Evolutionary conservation across 2,888 invertebrate genomes (phyloP), one percentile per base, ranked within the genome.

Genomic region (Trachelus iudaicus): DNA sequence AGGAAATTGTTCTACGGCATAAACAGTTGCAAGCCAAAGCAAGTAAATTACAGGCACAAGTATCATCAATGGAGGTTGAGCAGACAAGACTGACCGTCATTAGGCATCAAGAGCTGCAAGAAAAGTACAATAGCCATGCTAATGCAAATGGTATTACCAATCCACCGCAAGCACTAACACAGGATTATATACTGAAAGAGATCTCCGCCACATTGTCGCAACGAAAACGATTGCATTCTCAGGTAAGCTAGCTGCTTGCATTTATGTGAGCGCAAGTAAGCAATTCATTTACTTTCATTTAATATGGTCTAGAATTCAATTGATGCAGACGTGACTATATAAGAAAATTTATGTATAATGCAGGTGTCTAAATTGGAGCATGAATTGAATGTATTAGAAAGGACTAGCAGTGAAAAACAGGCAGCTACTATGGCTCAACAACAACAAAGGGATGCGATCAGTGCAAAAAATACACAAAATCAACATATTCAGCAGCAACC

Each of bases 1-100:
- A 97, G 90, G 97, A 98, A 92, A 98, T 98, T 86, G 98, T 98
- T 40, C 95, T 97, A 78, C 93, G 97, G 37, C 98, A 98, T 91
- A 98, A 98, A 91, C 98, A 98, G 89, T 92, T 98, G 79, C 98
- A 98, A 92, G 95, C 96, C 81, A 96, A 97, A 92, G 97, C 97
- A 1, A 96, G 96, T 89, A 96, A 96, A 90, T 93, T 98, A 80
- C 97, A 98, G 90, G 94, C 94, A 56, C 97, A 97, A 93, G 97
- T 98, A 80, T 92, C 92, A 73, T 90, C 91, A 15, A 93, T 96
- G 87, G 97, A 97, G 91, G 94, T 94, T 83, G 96, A 97, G 88
- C 96, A 97, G 90, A 94, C 95, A 76, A 93, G 94, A 86, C 92
- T 96, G 76, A 94, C 96, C 4, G 94, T 94, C 85, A 94, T 95